Conservation (phyloP, 2,888 invertebrate genomes). For the Dynastes tityus region DNA sequence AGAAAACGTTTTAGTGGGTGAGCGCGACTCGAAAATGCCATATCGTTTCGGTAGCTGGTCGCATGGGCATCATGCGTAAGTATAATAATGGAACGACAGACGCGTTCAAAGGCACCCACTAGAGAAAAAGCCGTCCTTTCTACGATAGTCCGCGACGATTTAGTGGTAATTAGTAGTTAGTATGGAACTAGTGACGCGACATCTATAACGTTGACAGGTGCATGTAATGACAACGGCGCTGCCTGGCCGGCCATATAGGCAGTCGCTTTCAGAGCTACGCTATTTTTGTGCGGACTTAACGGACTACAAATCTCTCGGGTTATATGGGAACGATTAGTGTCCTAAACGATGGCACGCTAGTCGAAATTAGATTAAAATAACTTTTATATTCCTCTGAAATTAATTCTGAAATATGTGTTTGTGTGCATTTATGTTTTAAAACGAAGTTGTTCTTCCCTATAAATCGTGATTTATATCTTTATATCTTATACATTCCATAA, state of each 20-base stretch:
- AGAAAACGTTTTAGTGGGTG: slow-evolving; percentile 37
- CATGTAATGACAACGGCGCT: slow-evolving; percentile 2
- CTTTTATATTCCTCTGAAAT: slow-evolving; percentile 1
- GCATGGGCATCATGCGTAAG: neutral
- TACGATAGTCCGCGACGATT: neutral
- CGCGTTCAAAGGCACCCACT: too few species aligned
- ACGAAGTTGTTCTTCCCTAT: neutral
- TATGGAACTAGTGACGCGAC: slow-evolving; percentile 25
- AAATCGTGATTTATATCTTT: too few species aligned
- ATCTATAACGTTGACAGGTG: slow-evolving; percentile 36
- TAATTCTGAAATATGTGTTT: neutral
- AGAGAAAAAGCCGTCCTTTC: too few species aligned
- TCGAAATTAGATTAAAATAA: neutral
- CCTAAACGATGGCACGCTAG: neutral
- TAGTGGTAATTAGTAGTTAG: neutral
- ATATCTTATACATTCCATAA: too few species aligned
- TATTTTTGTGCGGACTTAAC: slow-evolving; percentile 6
- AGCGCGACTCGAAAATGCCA: slow-evolving; percentile 37
- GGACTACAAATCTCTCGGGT: slow-evolving; percentile 9
- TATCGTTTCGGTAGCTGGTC: neutral
- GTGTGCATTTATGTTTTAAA: neutral
- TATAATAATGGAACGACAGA: neutral
- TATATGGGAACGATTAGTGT: slow-evolving; percentile 1
- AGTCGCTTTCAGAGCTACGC: too few species aligned
- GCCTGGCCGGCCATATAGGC: neutral